Base-by-base conservation (phyloP, 1,140 invertebrate genomes). In the Pinna nobilis region DNA sequence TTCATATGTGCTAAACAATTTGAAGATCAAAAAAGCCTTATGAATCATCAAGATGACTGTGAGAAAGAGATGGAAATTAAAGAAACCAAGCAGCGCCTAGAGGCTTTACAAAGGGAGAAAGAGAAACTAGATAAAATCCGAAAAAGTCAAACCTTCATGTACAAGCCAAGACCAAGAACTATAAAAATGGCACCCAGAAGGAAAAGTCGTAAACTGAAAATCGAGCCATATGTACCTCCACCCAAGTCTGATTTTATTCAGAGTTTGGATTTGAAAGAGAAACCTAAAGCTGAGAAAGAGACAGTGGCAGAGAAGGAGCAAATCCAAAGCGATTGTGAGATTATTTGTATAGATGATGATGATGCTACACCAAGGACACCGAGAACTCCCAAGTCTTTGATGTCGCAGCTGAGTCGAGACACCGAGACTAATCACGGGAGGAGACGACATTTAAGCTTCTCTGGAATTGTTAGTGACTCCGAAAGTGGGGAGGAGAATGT, bases 271-370 rank as follows among this genome's bases (percentile, higher is more conserved):
- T 41, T 59, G 53, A 73, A 65, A 44, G 64, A 73, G 28, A 70
- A 44, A 72, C 60, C 50, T 35, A 60, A 75, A 44, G 41, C 61
- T 28, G 55, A 74, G 4, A 67, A 65, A 39, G 13, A 49, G 23
- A 32, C 44, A 28, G 53, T 39, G 20, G 55, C 63, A 5, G 66
- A 60, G 33, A 75, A 74, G 15, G 50, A 73, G 30, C 74, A 78
- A 23, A 64, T 79, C 28, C 80, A 85, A 39, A 68, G 82, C 53
- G 80, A 85, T 70, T 85, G 82, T 80, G 76, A 83, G 60, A 83
- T 85, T 28, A 63, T 83, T 44, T 76, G 74, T 57, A 79, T 84
- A n/a, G 76, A 77, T 53, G 75, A 60, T 25, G 65, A 59, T 15
- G 51, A 68, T 13, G 49, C 44, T 23, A 59, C 51, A 5, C 50